Evolutionary conservation across 2,888 invertebrate genomes (phyloP).

Genomic region (Tachystola acroxantha): DNA sequence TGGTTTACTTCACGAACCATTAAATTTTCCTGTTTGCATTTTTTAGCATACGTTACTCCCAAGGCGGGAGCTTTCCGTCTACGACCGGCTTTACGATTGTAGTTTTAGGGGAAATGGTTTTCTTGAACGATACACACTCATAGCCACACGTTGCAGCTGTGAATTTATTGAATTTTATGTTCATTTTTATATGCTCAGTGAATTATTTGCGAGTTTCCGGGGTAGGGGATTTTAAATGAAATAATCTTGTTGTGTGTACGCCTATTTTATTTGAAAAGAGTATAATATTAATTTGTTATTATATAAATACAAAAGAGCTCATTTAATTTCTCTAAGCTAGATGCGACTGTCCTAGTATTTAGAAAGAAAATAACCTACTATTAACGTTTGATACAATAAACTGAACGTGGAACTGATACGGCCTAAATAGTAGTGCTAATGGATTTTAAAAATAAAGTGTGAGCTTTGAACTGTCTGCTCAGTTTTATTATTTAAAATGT

Average conservation of each 20-base stretch:
- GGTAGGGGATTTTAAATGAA: conserved; percentile 18
- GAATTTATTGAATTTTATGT: conserved; percentile 40
- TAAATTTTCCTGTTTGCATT: conserved; percentile 77
- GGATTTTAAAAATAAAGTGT: conserved; percentile 44
- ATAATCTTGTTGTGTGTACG: conserved; percentile 19
- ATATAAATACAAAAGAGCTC: too few species aligned
- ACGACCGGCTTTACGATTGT: conserved; percentile 62
- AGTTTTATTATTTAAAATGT: conserved; percentile 43
- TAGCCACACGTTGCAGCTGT: conserved; percentile 19
- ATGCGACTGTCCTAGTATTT: too few species aligned
- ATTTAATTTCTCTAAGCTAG: too few species aligned
- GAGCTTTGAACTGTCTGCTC: conserved; percentile 11
- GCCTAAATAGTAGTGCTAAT: conserved; percentile 40
- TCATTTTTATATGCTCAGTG: conserved; percentile 28
- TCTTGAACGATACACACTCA: conserved; percentile 23
- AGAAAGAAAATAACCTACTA: too few species aligned
- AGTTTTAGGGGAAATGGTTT: conserved; percentile 53
- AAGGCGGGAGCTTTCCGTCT: conserved; percentile 31
- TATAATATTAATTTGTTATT: too few species aligned
- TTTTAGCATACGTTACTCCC: conserved; percentile 75
- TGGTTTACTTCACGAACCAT: conserved; percentile 74
- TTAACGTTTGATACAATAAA: too few species aligned
- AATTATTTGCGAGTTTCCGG: conserved; percentile 27
- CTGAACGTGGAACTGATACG: too few species aligned
- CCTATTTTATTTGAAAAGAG: too few species aligned